Evolutionary conservation across 2,797 vertebrate species (phyloP).

Genomic region (Bovichtus diacanthus): DNA sequence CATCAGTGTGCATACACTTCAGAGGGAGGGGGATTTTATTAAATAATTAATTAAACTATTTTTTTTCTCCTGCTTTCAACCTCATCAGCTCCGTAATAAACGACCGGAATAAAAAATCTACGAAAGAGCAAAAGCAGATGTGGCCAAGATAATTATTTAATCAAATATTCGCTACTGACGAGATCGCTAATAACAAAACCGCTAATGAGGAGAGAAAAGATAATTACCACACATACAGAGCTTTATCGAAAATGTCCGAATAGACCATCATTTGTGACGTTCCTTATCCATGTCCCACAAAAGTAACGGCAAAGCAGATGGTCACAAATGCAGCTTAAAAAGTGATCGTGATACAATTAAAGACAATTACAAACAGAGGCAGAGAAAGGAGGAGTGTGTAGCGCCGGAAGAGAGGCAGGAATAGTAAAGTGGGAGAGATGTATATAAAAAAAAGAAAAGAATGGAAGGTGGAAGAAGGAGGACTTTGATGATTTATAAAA

Average conservation of each 20-base stretch:
- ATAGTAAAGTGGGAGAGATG: conserved; percentile 36
- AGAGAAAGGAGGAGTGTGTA: conserved; percentile 47
- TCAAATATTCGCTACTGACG: conserved; percentile 58
- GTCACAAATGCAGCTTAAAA: conserved; percentile 31
- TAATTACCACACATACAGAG: conserved; percentile 49
- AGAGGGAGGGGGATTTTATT: conserved; percentile 68
- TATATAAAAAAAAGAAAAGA: conserved; percentile 36
- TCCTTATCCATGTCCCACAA: conserved; percentile 38
- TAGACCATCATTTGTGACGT: conserved; percentile 15
- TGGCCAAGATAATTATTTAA: conserved; percentile 74
- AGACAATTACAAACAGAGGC: conserved; percentile 56
- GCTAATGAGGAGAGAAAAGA: conserved; percentile 40
- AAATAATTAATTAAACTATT: conserved; percentile 83
- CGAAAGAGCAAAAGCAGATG: conserved; percentile 50
- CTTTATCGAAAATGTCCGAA: conserved; percentile 43
- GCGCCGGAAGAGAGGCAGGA: conserved; percentile 40
- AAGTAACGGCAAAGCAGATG: conserved; percentile 25
- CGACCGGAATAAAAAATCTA: conserved; percentile 47
- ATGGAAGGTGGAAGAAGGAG: conserved; percentile 63
- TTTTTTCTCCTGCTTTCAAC: conserved; percentile 67
- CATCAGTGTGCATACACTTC: conserved; percentile 52
- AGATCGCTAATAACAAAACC: conserved; percentile 36
- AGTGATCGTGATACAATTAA: conserved; percentile 30
- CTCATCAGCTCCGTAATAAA: conserved; percentile 62
- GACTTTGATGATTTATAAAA: conserved; percentile 81